phyloP scores from a whole-genome alignment of 2,797 vertebrate species.

The Falco columbarius region DNA sequence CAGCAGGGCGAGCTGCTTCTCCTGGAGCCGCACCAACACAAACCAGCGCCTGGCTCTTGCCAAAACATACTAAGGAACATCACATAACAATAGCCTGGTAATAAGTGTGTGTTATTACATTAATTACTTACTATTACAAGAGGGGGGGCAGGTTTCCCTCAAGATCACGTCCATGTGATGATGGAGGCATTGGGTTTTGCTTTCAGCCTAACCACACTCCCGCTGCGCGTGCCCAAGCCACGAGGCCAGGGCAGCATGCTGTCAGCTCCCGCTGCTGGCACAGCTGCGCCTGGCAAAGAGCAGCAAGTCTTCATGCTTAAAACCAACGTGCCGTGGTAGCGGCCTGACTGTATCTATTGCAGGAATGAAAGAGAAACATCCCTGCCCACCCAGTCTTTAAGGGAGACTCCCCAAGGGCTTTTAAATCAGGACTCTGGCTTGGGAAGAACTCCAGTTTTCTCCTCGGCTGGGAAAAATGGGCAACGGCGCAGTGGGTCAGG shows the following conservation, averaged over 20 bases:
- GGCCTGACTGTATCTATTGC: background rate
- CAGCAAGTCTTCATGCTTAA: background rate
- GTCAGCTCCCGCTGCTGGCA: too few relatives aligned
- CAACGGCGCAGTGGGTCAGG: fast-evolving
- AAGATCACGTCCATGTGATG: fast-evolving
- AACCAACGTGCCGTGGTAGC: fast-evolving
- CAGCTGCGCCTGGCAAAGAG: too few relatives aligned
- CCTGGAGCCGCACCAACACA: background rate
- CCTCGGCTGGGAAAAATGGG: background rate
- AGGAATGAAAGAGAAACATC: background rate
- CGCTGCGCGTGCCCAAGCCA: fast-evolving
- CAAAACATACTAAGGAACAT: background rate
- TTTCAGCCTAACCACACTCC: background rate
- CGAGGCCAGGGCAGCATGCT: background rate
- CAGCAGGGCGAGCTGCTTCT: background rate
- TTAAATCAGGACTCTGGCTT: fast-evolving
- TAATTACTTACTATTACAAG: background rate
- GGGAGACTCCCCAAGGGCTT: fast-evolving
- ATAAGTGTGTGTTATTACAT: fast-evolving
- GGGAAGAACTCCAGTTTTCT: background rate
- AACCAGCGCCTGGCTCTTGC: background rate
- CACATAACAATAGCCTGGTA: background rate
- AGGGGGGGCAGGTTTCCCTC: background rate
- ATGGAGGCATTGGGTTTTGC: fast-evolving
- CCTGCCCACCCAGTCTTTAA: fast-evolving